Evolutionary conservation across 2,113 vertebrate genomes (phyloP).

Genomic region (Corvus moneduloides): DNA sequence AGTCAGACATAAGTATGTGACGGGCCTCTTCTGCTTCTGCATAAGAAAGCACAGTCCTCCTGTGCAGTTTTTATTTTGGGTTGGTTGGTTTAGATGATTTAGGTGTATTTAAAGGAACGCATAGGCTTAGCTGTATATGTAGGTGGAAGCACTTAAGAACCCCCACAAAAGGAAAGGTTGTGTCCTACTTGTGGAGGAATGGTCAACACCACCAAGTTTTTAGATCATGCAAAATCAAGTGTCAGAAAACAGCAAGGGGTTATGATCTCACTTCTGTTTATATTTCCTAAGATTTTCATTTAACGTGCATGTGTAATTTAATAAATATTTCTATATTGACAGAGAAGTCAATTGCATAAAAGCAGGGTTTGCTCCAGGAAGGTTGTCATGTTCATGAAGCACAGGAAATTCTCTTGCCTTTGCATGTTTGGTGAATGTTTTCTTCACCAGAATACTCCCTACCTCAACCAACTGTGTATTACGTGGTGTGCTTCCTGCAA

Average conservation of each 20-base stretch:
- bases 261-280: not conserved
- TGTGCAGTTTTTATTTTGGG: not conserved
- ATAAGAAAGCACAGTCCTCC: not conserved
- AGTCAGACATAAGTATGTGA: not conserved
- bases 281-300: not conserved
- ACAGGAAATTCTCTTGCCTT: not conserved
- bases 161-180: constrained; percentile 69
- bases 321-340: not conserved
- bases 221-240: constrained; percentile 73
- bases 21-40: not conserved
- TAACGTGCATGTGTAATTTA: not conserved
- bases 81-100: constrained; percentile 55
- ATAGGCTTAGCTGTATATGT: constrained; percentile 19
- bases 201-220: constrained; percentile 75
- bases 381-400: not conserved
- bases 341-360: not conserved
- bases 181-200: constrained; percentile 74
- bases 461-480: not conserved
- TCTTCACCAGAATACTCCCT: not conserved
- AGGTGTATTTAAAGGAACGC: constrained; percentile 72
- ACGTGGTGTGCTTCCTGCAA: not conserved
- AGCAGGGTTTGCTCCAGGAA: not conserved
- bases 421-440: not conserved
- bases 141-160: constrained; percentile 71
- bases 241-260: not conserved